These are phyloP conservation scores for Hymenopus coronatus DNA, from an alignment of 2,888 invertebrate genomes.

Conservation along the genomic window DNA sequence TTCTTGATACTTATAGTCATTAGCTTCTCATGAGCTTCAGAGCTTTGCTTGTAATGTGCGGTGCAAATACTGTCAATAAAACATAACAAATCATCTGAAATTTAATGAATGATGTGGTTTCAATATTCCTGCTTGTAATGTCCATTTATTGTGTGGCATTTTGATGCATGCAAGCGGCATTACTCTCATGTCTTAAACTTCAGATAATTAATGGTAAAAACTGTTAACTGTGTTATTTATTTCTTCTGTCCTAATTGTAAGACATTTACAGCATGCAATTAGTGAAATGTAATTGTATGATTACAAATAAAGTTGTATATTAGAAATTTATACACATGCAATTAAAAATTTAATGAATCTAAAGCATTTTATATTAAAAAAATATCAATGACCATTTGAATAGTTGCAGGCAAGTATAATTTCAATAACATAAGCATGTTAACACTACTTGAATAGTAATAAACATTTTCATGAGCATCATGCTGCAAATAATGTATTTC, in stretches of 20 bases:
- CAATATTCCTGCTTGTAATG: not conserved
- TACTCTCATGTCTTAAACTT: not conserved
- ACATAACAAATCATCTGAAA: not conserved
- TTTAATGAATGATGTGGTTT: not conserved
- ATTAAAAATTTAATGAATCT: not conserved
- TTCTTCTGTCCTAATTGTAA: not conserved
- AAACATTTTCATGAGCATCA: not conserved
- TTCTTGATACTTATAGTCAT: not conserved
- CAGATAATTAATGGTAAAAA: not conserved
- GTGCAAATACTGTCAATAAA: not conserved
- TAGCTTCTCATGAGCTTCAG: not conserved
- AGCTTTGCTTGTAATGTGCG: not conserved
- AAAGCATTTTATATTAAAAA: not conserved
- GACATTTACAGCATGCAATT: not conserved
- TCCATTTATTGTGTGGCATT: not conserved
- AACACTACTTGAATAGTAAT: not conserved
- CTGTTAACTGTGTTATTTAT: no score
- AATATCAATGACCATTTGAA: not conserved
- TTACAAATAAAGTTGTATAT: not conserved
- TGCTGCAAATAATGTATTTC: not conserved
- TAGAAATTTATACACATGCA: not conserved
- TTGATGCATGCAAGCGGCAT: not conserved
- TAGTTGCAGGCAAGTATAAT: not conserved
- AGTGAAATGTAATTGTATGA: no score
- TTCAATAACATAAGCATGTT: not conserved